These are phyloP conservation scores for Cryptoprocta ferox DNA, from an alignment of 2,797 vertebrate species.

Conservation along the genomic window DNA sequence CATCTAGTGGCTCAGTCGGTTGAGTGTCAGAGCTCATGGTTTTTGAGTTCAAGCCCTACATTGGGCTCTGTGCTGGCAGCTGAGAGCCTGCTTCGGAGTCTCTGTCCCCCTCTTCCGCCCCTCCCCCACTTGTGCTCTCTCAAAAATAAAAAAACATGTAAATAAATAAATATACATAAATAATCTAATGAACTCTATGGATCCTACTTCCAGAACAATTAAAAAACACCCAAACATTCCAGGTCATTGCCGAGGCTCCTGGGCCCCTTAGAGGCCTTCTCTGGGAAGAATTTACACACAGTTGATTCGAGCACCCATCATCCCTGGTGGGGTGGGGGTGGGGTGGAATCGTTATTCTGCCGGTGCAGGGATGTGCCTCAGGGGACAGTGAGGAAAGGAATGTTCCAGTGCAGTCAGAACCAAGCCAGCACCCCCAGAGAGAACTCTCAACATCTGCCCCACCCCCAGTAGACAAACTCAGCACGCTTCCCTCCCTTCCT, in stretches of 20 bases:
- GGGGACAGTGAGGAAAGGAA: not conserved
- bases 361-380: not conserved
- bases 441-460: not conserved
- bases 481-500: too few species aligned
- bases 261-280: not conserved
- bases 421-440: not conserved
- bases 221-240: not conserved
- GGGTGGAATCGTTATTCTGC: too few species aligned
- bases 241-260: not conserved
- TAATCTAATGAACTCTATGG: not conserved
- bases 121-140: too few species aligned
- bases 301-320: rapidly evolving
- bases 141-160: too few species aligned
- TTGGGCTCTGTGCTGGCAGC: too few species aligned
- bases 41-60: too few species aligned
- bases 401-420: not conserved
- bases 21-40: too few species aligned
- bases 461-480: not conserved
- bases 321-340: rapidly evolving
- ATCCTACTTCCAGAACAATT: not conserved
- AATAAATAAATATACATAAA: too few species aligned
- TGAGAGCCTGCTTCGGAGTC: too few species aligned
- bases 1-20: too few species aligned
- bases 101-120: too few species aligned
- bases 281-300: too few species aligned